A percentile compares a stretch with the other conserved stretches of the same genome.
Conservation (phyloP, 2,888 invertebrate species). For the Drosophila nigricruria region DNA sequence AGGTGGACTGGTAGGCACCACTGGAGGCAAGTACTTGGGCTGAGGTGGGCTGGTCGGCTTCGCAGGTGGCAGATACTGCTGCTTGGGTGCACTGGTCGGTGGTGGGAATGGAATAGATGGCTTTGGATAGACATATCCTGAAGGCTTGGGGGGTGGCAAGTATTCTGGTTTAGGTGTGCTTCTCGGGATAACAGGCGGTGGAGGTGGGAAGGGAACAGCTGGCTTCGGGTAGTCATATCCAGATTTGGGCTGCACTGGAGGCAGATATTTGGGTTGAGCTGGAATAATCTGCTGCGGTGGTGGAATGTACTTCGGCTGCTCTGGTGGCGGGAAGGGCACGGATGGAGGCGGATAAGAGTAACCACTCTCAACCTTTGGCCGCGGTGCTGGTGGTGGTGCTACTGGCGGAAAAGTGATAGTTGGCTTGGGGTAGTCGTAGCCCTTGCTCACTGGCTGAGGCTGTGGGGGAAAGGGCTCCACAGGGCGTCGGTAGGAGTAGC, state of each 20-base stretch:
- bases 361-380: conserved; percentile 51
- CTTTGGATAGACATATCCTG: neutral
- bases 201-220: conserved; percentile 49
- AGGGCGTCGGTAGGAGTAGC: conserved; percentile 76
- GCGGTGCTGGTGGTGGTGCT: conserved; percentile 25
- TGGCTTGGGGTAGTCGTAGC: conserved; percentile 64
- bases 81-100: neutral
- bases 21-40: conserved; percentile 35
- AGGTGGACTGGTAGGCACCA: neutral
- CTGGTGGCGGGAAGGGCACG: conserved; percentile 59
- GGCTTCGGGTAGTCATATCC: conserved; percentile 75
- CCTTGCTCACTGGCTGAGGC: conserved; percentile 33
- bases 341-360: conserved; percentile 72
- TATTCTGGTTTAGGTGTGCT: conserved; percentile 16
- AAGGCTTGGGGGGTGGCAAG: conserved; percentile 49
- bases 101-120: neutral
- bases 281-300: conserved; percentile 53
- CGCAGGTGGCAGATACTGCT: too few species aligned
- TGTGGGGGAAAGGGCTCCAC: conserved; percentile 65
- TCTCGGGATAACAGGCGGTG: conserved; percentile 21
- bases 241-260: conserved; percentile 53
- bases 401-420: conserved; percentile 35
- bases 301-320: conserved; percentile 41
- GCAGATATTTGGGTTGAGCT: conserved; percentile 58
- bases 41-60: neutral